These are phyloP conservation scores for Harpegnathos saltator DNA, from an alignment of 1,140 invertebrate genomes.

Conservation along the genomic window DNA sequence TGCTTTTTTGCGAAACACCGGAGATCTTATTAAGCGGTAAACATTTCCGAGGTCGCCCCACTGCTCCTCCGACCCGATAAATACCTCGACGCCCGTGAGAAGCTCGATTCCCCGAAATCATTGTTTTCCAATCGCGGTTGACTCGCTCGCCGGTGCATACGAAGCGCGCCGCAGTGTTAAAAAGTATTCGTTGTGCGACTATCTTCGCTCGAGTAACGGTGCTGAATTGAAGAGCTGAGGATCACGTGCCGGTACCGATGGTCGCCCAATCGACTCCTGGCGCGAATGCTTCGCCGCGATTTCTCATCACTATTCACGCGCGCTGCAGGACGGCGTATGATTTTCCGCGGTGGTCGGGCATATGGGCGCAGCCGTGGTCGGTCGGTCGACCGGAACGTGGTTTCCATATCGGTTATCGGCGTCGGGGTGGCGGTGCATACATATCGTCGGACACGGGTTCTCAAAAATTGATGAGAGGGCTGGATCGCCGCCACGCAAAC, in stretches of 20 bases:
- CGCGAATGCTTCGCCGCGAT: constrained; percentile 49
- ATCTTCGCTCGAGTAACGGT: background rate
- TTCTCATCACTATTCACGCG: constrained; percentile 74
- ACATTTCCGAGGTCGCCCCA: constrained; percentile 2
- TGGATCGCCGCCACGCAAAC: constrained; percentile 81
- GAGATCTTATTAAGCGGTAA: background rate
- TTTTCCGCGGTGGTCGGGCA: constrained; percentile 67
- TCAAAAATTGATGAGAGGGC: constrained; percentile 85
- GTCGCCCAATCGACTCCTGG: constrained; percentile 21
- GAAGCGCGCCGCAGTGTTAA: background rate
- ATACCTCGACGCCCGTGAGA: background rate
- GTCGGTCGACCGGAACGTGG: constrained; percentile 75
- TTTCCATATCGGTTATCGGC: constrained; percentile 82
- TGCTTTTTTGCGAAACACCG: constrained; percentile 19
- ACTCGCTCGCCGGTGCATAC: background rate
- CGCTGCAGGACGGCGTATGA: constrained; percentile 57
- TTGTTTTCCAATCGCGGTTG: background rate
- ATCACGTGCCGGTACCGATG: constrained; percentile 6
- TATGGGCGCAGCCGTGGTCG: constrained; percentile 22
- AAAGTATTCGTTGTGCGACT: background rate
- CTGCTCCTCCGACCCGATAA: background rate
- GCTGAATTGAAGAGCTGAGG: constrained; percentile 9
- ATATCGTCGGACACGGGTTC: constrained; percentile 76
- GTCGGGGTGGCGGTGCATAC: constrained; percentile 69
- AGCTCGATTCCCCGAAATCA: background rate